Percentiles rank a stretch among this genome's conserved stretches.
phyloP scores from a whole-genome alignment of 2,888 invertebrate genomes.

The Morpho deidamia region DNA sequence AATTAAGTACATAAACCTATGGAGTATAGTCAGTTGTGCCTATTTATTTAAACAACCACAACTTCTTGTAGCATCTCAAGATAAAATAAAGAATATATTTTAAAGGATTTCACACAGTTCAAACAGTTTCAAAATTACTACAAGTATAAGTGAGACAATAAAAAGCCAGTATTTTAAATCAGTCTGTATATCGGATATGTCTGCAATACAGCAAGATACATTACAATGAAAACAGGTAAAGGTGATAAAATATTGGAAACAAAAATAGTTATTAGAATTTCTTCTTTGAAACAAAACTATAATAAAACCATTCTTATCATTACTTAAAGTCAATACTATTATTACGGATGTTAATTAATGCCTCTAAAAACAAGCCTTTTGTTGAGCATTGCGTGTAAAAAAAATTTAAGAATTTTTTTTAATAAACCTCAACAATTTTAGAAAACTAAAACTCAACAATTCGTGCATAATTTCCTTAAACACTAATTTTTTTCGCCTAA shows the following conservation, averaged over 20 bases:
- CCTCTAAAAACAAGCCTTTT: conserved; percentile 74
- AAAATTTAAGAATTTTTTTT: conserved; percentile 61
- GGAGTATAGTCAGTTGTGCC: no score
- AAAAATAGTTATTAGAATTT: conserved; percentile 77
- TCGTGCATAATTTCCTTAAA: conserved; percentile 69
- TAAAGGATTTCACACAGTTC: no score
- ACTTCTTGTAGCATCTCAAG: no score
- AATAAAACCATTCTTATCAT: conserved; percentile 74
- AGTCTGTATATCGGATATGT: conserved; percentile 80
- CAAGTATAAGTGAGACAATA: conserved; percentile 28
- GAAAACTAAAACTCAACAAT: conserved; percentile 75
- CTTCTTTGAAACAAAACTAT: conserved; percentile 76
- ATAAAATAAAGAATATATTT: no score
- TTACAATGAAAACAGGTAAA: conserved; percentile 76
- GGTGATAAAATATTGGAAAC: conserved; percentile 77
- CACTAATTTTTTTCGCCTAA: conserved; percentile 74
- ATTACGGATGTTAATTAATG: conserved; percentile 75
- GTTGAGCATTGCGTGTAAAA: conserved; percentile 60
- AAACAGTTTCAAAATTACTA: no score
- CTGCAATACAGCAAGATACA: conserved; percentile 79
- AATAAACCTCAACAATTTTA: conserved; percentile 74
- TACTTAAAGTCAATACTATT: conserved; percentile 72
- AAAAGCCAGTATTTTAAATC: conserved; percentile 59
- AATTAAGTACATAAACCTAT: no score
- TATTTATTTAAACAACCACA: no score